Conservation (phyloP, 2,888 invertebrate genomes). For the Cryptosula pallasiana region DNA sequence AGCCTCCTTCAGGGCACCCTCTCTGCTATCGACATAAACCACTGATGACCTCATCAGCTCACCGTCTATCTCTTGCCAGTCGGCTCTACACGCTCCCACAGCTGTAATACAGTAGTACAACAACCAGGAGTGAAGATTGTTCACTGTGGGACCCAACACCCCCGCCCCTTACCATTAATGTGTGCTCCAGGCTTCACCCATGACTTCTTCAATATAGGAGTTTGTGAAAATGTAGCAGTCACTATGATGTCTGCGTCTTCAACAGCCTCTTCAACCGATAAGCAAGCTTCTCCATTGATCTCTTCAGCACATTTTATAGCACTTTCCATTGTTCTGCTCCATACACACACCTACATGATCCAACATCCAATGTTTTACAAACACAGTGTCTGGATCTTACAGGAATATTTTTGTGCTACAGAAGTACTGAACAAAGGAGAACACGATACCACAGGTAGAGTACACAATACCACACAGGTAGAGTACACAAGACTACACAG, state of each 20-base stretch:
- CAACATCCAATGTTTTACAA: too few relatives aligned
- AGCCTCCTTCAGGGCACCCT: conserved; percentile 58
- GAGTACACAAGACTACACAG: too few relatives aligned
- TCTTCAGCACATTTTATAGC: conserved; percentile 48
- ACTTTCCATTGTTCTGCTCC: conserved; percentile 56
- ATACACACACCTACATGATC: conserved; percentile 53
- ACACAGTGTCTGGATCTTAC: too few relatives aligned
- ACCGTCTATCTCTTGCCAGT: conserved; percentile 59
- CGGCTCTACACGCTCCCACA: conserved; percentile 59
- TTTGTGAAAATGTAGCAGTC: conserved; percentile 58
- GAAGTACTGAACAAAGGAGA: too few relatives aligned
- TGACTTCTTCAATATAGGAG: conserved; percentile 57
- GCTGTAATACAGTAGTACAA: too few relatives aligned
- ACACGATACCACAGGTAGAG: too few relatives aligned
- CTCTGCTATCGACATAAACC: conserved; percentile 60
- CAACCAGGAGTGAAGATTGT: too few relatives aligned
- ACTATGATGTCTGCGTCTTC: conserved; percentile 62
- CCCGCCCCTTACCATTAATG: conserved; percentile 62
- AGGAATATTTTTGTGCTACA: too few relatives aligned
- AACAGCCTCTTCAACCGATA: conserved; percentile 56
- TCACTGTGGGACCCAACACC: too few relatives aligned
- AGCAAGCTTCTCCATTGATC: conserved; percentile 38
- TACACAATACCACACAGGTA: too few relatives aligned
- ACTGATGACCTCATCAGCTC: conserved; percentile 57
- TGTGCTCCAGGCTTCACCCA: conserved; percentile 60